A percentile compares a stretch with the other conserved stretches of the same genome.
Conservation (phyloP, 1,140 invertebrate genomes). For the Papilio polyxenes region DNA sequence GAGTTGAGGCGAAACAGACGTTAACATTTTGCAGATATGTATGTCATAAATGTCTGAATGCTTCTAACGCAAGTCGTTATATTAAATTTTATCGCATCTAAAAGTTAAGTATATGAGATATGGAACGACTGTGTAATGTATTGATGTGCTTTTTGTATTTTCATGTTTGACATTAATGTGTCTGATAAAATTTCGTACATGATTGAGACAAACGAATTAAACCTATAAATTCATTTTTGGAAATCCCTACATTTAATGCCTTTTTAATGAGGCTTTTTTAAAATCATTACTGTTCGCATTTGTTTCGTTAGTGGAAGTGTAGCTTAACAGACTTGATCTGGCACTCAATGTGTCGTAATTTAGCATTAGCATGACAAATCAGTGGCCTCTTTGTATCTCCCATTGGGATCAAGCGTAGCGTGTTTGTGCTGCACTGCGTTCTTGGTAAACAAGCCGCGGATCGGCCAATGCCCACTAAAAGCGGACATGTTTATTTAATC, state of each 20-base stretch:
- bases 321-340: background rate
- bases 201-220: background rate
- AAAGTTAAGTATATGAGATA: slow-evolving; percentile 34
- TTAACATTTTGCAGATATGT: slow-evolving; percentile 32
- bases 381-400: background rate
- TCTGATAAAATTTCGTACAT: background rate
- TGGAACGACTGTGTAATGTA: slow-evolving; percentile 26
- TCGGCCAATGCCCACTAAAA: slow-evolving; percentile 3
- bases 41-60: slow-evolving; percentile 32
- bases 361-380: slow-evolving; percentile 7
- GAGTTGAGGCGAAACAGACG: slow-evolving; percentile 25
- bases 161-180: background rate
- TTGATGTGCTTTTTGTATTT: background rate
- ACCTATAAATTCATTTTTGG: background rate
- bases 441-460: slow-evolving; percentile 2
- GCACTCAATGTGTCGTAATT: background rate
- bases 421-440: slow-evolving; percentile 15
- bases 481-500: slow-evolving; percentile 24
- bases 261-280: too few species aligned
- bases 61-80: slow-evolving; percentile 15
- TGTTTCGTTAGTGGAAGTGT: background rate
- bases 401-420: background rate
- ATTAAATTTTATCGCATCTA: slow-evolving; percentile 35
- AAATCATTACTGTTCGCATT: background rate
- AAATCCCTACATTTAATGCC: too few species aligned